phyloP scores from a whole-genome alignment of 1,140 invertebrate species.

The Zaprionus davidi region DNA sequence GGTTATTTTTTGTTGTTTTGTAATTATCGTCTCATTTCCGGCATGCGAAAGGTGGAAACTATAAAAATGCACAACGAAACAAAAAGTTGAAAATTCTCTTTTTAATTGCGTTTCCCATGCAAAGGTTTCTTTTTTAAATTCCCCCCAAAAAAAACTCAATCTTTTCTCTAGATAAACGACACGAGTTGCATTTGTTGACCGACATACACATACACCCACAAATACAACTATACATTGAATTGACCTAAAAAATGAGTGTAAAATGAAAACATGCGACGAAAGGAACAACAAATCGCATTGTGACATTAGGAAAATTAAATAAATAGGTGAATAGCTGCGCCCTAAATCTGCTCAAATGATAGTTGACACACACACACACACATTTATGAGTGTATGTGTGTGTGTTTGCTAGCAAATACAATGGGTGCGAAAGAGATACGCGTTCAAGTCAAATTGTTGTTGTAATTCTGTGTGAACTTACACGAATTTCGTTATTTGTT shows the following conservation, averaged over 20 bases:
- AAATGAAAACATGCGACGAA: constrained; percentile 74
- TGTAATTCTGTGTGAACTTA: constrained; percentile 48
- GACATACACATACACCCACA: constrained; percentile 10
- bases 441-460: constrained; percentile 47
- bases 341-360: constrained; percentile 65
- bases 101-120: constrained; percentile 44
- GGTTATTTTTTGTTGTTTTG: background rate
- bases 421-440: constrained; percentile 14
- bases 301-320: constrained; percentile 69
- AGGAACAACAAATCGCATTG: constrained; percentile 41
- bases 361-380: constrained; percentile 23
- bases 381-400: background rate
- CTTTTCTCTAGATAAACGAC: constrained; percentile 32
- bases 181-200: constrained; percentile 22
- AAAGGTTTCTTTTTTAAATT: constrained; percentile 6
- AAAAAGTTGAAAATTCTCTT: constrained; percentile 17
- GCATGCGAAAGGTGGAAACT: constrained; percentile 32
- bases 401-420: background rate
- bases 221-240: constrained; percentile 30
- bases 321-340: constrained; percentile 73
- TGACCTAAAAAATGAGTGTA: constrained; percentile 62
- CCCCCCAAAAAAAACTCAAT: background rate
- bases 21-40: constrained; percentile 36
- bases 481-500: constrained; percentile 38
- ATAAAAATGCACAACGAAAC: constrained; percentile 10